Evolutionary conservation across 2,113 vertebrate species (phyloP), one percentile per base, ranked within the genome.

Genomic region (Ahaetulla prasina): DNA sequence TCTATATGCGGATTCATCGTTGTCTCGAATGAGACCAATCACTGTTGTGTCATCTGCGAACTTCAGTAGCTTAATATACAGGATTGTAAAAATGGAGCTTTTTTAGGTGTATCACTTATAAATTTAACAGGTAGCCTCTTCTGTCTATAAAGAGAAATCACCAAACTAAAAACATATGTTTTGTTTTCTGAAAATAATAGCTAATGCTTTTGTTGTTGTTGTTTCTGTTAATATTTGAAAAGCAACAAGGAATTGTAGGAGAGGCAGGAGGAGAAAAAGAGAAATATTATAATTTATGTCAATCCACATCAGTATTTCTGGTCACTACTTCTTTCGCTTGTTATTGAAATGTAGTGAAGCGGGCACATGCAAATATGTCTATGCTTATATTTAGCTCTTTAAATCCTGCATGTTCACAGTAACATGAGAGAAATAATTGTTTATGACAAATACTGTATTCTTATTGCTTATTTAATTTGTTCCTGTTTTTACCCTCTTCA

Each of bases 401-500:
- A 25, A 23, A 10, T 8, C 35, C 20, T 55, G 35, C 54, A 55
- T 52, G 92, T 91, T 43, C 91, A 92, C 90, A 47, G 89, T 87
- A 85, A 3, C 8, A 16, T 53, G 12, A 92, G 43, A 92, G 89
- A 68, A 63, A 8, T 27, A 52, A 80, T 35, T 94, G 74, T 90
- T 96, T 54, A 39, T 93, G 93, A 96, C 7, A 80, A 96, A 96
- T 94, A 96, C 85, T 95, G 47, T 85, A 91, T 85, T 74, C 60
- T 89, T 90, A 20, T 27, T 53, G 49, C 93, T 93, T 91, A 84
- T 91, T 93, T 93, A 47, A 93, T 43, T 95, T 96, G 92, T 91
- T 94, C 95, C 93, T 2, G 5, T 94, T 96, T 96, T 95, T 68
- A 93, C 91, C 91, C n/a, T 1, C 55, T 94, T 96, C 96, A 94